Evolutionary conservation across 2,113 vertebrate genomes (phyloP).

Genomic region (Tautogolabrus adspersus): DNA sequence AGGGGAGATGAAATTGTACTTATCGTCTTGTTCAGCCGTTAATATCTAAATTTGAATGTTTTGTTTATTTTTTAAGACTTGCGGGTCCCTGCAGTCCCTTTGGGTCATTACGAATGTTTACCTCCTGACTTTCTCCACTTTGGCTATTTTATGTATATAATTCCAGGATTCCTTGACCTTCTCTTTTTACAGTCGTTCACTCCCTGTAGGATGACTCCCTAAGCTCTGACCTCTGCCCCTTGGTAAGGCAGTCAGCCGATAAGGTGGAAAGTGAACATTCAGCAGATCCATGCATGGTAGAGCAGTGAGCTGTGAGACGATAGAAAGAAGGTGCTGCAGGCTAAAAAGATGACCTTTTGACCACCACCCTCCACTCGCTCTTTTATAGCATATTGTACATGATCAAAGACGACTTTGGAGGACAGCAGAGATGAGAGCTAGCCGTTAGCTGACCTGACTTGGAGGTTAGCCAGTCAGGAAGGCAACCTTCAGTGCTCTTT

Average conservation of each 20-base stretch:
- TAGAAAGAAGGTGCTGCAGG: conserved; percentile 57
- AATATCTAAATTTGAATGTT: neutral
- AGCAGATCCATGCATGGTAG: conserved; percentile 43
- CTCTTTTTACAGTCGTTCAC: conserved; percentile 1
- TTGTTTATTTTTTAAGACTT: neutral
- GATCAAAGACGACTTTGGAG: conserved; percentile 65
- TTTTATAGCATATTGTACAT: conserved; percentile 44
- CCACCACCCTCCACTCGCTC: conserved; percentile 25
- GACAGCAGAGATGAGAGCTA: conserved; percentile 48
- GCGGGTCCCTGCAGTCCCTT: neutral
- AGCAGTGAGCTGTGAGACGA: conserved; percentile 9
- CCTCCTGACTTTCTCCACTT: neutral
- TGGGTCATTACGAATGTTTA: neutral
- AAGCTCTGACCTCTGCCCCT: conserved; percentile 28
- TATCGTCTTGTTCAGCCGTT: neutral
- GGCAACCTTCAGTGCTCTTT: conserved; percentile 18
- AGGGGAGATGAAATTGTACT: too few species aligned
- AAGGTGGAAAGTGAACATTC: conserved; percentile 34
- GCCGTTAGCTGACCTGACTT: conserved; percentile 28
- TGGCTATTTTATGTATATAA: neutral
- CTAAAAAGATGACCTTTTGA: conserved; percentile 37
- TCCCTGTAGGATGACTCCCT: conserved; percentile 2
- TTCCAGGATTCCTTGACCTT: neutral
- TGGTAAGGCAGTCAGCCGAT: conserved; percentile 2
- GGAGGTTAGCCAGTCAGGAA: conserved; percentile 43